A percentile compares a stretch with the other conserved stretches of the same genome.
Evolutionary conservation across 1,140 invertebrate species (phyloP).

Genomic region (Pogonus chalceus): DNA sequence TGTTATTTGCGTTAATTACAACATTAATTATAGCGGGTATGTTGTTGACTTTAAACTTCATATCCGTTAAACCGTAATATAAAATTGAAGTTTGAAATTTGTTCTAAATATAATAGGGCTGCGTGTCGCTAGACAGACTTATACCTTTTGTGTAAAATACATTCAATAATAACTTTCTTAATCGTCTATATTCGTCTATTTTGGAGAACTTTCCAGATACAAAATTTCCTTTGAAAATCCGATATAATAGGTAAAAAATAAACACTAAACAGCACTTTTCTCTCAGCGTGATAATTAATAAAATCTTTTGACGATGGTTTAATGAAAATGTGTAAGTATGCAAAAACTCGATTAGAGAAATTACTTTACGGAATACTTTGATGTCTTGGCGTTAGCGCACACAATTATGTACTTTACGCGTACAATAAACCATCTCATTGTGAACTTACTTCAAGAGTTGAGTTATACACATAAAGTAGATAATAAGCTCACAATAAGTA

Average conservation of each 20-base stretch:
- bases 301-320: slow-evolving; percentile 2
- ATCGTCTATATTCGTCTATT: slow-evolving; percentile 1
- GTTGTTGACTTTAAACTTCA: no score
- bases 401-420: slow-evolving; percentile 3
- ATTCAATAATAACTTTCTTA: background rate
- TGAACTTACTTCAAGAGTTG: no score
- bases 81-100: background rate
- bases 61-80: no score
- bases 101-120: no score
- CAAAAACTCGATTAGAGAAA: slow-evolving; percentile 4
- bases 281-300: background rate
- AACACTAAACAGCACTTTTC: background rate
- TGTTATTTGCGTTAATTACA: no score
- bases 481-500: no score
- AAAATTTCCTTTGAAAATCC: background rate
- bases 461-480: no score
- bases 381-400: slow-evolving; percentile 3
- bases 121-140: no score
- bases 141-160: background rate
- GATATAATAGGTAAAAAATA: background rate
- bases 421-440: background rate
- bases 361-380: background rate
- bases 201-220: background rate
- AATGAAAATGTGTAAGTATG: slow-evolving; percentile 6
- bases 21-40: no score